phyloP scores from a whole-genome alignment of 2,113 vertebrate genomes.

The Ceuthmochares aereus region DNA sequence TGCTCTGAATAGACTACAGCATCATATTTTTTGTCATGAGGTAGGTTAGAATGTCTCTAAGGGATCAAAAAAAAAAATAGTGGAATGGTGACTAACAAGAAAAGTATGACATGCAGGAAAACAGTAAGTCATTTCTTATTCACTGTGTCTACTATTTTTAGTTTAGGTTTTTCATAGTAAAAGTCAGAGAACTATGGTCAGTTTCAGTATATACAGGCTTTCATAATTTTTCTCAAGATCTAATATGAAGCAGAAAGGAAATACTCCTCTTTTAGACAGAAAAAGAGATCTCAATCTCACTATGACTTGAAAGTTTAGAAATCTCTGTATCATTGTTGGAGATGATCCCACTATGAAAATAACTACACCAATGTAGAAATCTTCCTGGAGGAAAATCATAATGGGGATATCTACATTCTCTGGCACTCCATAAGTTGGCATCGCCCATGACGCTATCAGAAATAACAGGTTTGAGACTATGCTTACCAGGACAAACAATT shows the following conservation, averaged over 20 bases:
- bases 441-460: not conserved
- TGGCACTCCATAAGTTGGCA: not conserved
- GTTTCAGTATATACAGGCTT: not conserved
- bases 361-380: not conserved
- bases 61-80: not conserved
- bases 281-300: not conserved
- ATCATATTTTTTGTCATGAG: not conserved
- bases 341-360: not conserved
- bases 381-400: not conserved
- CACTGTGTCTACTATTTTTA: not conserved
- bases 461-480: not conserved
- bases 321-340: not conserved
- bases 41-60: not conserved
- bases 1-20: not conserved
- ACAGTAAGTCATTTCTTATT: not conserved
- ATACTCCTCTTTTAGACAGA: not conserved
- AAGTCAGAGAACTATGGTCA: not conserved
- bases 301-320: not conserved
- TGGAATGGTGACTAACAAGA: not conserved
- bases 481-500: not conserved
- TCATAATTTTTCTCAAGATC: not conserved
- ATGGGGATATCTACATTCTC: not conserved
- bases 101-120: not conserved
- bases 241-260: not conserved
- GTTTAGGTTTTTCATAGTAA: not conserved